These are phyloP conservation scores for honey bee (Apis mellifera) DNA, from an alignment of 1,140 invertebrate species.

Conservation along the genomic window Amel_HAv3.1 CM009939.2:9988001-9988500, in stretches of 20 bases:
- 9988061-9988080: not conserved
- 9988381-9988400: too few species aligned
- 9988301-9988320: constrained; percentile 9
- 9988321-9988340: not conserved
- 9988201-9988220: not conserved
- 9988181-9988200: constrained; percentile 10
- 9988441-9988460: not conserved
- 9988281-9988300: not conserved
- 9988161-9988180: not conserved
- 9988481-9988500: constrained; percentile 2
- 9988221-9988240: constrained; percentile 15
- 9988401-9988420: not conserved
- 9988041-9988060: not conserved
- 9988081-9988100: not conserved
- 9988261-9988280: constrained; percentile 18
- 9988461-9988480: not conserved
- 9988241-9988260: not conserved
- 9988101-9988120: too few species aligned
- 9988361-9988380: not conserved
- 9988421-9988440: too few species aligned
- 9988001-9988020: not conserved
- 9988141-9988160: not conserved
- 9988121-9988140: too few species aligned
- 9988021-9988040: constrained; percentile 4
- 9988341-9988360: constrained; percentile 3